Percentiles rank a stretch among this genome's conserved stretches.
phyloP scores from a whole-genome alignment of 2,113 vertebrate species.

The Myocastor coypus region DNA sequence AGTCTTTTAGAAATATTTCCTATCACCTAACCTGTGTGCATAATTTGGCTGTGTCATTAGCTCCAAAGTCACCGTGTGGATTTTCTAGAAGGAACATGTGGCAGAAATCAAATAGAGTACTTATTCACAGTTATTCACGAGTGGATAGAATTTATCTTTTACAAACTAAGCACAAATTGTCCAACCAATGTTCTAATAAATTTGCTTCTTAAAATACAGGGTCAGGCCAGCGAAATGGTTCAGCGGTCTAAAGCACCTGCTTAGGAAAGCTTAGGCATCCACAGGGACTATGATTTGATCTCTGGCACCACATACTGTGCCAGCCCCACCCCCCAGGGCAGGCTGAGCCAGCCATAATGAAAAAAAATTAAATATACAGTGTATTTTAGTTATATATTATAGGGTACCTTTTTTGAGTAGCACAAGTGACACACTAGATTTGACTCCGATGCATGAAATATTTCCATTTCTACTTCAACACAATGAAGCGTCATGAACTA shows the following conservation, averaged over 20 bases:
- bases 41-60: slow-evolving; percentile 54
- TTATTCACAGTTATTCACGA: slow-evolving; percentile 55
- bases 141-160: slow-evolving; percentile 35
- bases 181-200: slow-evolving; percentile 43
- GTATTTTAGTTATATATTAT: slow-evolving; percentile 57
- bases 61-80: not conserved
- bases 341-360: too few relatives aligned
- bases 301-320: too few relatives aligned
- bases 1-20: slow-evolving; percentile 62
- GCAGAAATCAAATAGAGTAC: slow-evolving; percentile 57
- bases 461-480: not conserved
- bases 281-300: too few relatives aligned
- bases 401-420: not conserved
- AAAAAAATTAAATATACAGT: too few relatives aligned
- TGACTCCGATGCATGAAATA: slow-evolving; percentile 3
- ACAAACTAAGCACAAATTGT: slow-evolving; percentile 58
- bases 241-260: too few relatives aligned
- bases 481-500: slow-evolving; percentile 6
- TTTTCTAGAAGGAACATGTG: slow-evolving; percentile 57
- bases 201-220: slow-evolving; percentile 52
- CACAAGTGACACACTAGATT: slow-evolving; percentile 1
- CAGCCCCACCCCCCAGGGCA: too few relatives aligned
- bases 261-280: too few relatives aligned
- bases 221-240: too few relatives aligned
- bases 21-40: slow-evolving; percentile 26